Percentiles rank a stretch among this genome's conserved stretches.
Evolutionary conservation across 1,140 invertebrate species (phyloP).

Genomic region (Dreissena rostriformis): DNA sequence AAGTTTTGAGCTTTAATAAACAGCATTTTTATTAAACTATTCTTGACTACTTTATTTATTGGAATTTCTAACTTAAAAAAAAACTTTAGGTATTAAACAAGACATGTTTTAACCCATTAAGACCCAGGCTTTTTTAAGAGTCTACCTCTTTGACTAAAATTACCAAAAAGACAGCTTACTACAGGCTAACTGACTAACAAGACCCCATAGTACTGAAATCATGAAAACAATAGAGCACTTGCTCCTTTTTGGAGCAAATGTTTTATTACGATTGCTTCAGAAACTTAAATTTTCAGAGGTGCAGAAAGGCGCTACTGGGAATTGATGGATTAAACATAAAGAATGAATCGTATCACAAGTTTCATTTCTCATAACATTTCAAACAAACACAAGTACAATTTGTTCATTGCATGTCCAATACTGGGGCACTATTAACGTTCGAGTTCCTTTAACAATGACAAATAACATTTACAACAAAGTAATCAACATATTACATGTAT

Average conservation of each 20-base stretch:
- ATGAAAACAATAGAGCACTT: not conserved
- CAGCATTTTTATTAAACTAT: too few species aligned
- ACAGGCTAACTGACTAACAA: not conserved
- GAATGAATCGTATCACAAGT: slow-evolving; percentile 44
- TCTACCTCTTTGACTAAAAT: not conserved
- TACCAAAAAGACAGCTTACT: not conserved
- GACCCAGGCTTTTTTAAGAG: not conserved
- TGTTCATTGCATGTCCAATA: slow-evolving; percentile 45
- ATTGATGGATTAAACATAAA: slow-evolving; percentile 5
- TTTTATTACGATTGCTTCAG: not conserved
- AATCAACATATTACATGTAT: slow-evolving; percentile 36
- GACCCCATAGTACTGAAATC: not conserved
- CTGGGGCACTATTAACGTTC: slow-evolving; percentile 33
- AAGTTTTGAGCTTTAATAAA: too few species aligned
- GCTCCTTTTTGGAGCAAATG: not conserved
- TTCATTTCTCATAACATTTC: slow-evolving; percentile 45
- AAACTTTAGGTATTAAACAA: slow-evolving; percentile 30
- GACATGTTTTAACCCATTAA: slow-evolving; percentile 42
- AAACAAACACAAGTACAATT: slow-evolving; percentile 47
- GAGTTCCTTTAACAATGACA: slow-evolving; percentile 48
- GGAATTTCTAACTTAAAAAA: slow-evolving; percentile 32
- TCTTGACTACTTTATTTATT: too few species aligned
- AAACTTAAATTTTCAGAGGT: slow-evolving; percentile 18
- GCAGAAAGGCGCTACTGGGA: slow-evolving; percentile 17
- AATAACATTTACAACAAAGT: slow-evolving; percentile 47